A percentile compares a stretch with the other conserved stretches of the same genome.
Conservation (phyloP, 2,888 invertebrate species). For the Dermolepida albohirtum region DNA sequence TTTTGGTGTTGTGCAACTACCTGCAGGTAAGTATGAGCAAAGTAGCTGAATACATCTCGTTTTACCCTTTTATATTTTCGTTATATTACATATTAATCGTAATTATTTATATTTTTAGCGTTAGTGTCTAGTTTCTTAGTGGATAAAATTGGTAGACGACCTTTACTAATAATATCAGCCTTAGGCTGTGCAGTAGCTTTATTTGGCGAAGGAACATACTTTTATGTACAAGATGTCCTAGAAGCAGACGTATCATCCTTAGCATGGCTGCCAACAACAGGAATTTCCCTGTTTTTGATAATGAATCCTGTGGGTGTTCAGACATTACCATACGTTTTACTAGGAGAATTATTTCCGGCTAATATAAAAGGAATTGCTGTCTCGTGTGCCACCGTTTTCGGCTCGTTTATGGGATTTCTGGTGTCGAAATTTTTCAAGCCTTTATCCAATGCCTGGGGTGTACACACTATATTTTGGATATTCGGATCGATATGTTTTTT, state of each 20-base stretch:
- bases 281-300: slow-evolving; percentile 70
- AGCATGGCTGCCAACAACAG: slow-evolving; percentile 68
- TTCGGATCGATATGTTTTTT: slow-evolving; percentile 69
- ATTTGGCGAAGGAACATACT: no score
- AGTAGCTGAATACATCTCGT: not conserved
- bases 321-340: slow-evolving; percentile 72
- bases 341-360: slow-evolving; percentile 74
- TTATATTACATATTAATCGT: no score
- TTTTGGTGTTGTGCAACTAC: slow-evolving; percentile 70
- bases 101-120: slow-evolving; percentile 25
- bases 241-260: slow-evolving; percentile 61
- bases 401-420: slow-evolving; percentile 69
- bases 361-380: slow-evolving; percentile 73
- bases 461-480: slow-evolving; percentile 71
- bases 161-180: slow-evolving; percentile 69
- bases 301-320: slow-evolving; percentile 72
- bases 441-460: slow-evolving; percentile 69
- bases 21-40: slow-evolving; percentile 63
- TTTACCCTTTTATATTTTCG: no score
- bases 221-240: slow-evolving; percentile 66
- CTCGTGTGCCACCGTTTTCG: slow-evolving; percentile 69
- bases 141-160: slow-evolving; percentile 69
- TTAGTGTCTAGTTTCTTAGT: slow-evolving; percentile 58
- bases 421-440: slow-evolving; percentile 72
- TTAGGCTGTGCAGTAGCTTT: slow-evolving; percentile 69